A percentile compares a stretch with the other conserved stretches of the same genome.
These are phyloP conservation scores for Decapterus maruadsi DNA, from an alignment of 2,797 vertebrate genomes.

Conservation along the genomic window DNA sequence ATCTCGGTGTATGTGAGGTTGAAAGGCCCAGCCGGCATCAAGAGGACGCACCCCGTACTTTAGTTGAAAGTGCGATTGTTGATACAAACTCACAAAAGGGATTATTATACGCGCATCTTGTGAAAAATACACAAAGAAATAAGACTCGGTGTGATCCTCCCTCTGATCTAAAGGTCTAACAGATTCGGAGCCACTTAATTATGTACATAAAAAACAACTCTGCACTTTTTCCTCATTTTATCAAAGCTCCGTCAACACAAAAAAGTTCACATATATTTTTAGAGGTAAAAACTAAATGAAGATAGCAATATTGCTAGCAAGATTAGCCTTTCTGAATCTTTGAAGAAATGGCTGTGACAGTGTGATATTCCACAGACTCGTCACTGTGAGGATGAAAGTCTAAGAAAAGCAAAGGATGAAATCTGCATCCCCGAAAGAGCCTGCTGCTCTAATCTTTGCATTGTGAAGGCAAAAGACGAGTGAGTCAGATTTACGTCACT, in stretches of 20 bases:
- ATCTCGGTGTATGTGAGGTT: slow-evolving; percentile 24
- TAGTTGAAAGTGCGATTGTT: slow-evolving; percentile 39
- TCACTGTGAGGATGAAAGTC: slow-evolving; percentile 83
- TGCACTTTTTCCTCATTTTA: slow-evolving; percentile 26
- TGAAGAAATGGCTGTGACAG: slow-evolving; percentile 84
- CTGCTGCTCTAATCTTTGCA: slow-evolving; percentile 84
- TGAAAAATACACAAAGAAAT: slow-evolving; percentile 50
- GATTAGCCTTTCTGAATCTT: slow-evolving; percentile 78
- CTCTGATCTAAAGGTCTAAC: slow-evolving; percentile 36
- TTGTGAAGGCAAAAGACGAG: slow-evolving; percentile 85
- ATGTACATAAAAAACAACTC: slow-evolving; percentile 33
- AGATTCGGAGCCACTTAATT: slow-evolving; percentile 36
- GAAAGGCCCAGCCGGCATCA: slow-evolving; percentile 28
- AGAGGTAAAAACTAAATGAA: slow-evolving; percentile 60
- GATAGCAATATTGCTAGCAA: slow-evolving; percentile 52
- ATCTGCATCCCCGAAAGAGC: slow-evolving; percentile 82
- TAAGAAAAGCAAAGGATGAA: slow-evolving; percentile 85
- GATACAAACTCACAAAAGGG: slow-evolving; percentile 45
- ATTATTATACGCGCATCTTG: slow-evolving; percentile 51
- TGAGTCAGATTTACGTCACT: slow-evolving; percentile 88
- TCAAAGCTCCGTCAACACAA: slow-evolving; percentile 49
- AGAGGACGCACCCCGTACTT: slow-evolving; percentile 19
- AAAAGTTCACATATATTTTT: slow-evolving; percentile 41
- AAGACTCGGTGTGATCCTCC: slow-evolving; percentile 23
- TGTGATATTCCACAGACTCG: slow-evolving; percentile 84